phyloP scores from a whole-genome alignment of 1,140 invertebrate genomes.

The Condylostylus longicornis region DNA sequence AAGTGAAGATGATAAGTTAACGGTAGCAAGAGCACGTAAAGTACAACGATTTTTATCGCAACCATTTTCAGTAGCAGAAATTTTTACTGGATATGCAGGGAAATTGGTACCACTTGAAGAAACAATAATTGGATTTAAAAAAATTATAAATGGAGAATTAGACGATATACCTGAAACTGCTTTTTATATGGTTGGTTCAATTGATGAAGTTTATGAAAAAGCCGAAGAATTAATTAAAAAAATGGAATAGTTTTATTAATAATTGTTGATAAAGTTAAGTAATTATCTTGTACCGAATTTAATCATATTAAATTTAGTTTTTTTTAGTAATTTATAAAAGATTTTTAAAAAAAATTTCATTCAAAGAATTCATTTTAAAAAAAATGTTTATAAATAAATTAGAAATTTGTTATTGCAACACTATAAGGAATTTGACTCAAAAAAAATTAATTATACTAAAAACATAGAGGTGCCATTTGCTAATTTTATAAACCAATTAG shows the following conservation, averaged over 20 bases:
- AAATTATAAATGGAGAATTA: constrained; percentile 50
- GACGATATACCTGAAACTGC: constrained; percentile 73
- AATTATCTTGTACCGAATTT: too few species aligned
- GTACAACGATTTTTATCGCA: constrained; percentile 71
- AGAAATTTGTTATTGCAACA: too few species aligned
- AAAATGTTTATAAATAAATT: too few species aligned
- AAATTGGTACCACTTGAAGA: constrained; percentile 46
- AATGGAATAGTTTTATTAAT: background rate
- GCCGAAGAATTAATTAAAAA: constrained; percentile 49
- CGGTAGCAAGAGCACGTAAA: constrained; percentile 65
- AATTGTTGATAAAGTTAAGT: too few species aligned
- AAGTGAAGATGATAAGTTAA: constrained; percentile 71
- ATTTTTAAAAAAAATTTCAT: too few species aligned
- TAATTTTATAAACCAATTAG: too few species aligned
- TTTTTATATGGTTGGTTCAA: constrained; percentile 75
- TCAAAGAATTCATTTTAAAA: too few species aligned
- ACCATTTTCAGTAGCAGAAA: constrained; percentile 63
- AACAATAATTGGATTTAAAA: constrained; percentile 37
- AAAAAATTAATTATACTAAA: too few species aligned
- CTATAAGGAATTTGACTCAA: too few species aligned
- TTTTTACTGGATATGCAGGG: constrained; percentile 49
- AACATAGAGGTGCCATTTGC: too few species aligned
- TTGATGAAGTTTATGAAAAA: constrained; percentile 63
- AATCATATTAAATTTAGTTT: too few species aligned
- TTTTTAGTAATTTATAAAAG: too few species aligned